Evolutionary conservation across 2,113 vertebrate genomes (phyloP).

Genomic region (Tylochromis polylepis): DNA sequence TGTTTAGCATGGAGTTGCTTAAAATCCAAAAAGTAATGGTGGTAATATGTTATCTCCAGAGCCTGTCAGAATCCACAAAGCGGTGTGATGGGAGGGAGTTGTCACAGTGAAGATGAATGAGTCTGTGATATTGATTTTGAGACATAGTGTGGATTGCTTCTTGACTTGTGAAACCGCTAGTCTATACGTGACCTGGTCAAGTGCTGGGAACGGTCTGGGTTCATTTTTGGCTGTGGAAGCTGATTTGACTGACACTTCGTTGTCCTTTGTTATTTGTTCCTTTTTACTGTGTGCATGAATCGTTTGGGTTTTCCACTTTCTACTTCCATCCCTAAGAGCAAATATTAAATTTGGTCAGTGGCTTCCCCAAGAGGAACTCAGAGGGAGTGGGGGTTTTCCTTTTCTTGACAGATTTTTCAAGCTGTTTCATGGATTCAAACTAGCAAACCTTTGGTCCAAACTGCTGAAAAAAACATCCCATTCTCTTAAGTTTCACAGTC

Average conservation of each 20-base stretch:
- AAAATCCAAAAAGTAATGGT: background rate
- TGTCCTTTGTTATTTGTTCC: background rate
- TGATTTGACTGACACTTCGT: background rate
- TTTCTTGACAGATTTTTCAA: background rate
- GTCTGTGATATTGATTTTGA: background rate
- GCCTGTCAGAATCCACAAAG: background rate
- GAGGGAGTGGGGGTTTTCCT: background rate
- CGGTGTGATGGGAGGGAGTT: background rate
- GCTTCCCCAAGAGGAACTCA: background rate
- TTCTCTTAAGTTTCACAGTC: background rate
- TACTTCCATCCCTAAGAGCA: background rate
- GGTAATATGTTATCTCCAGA: background rate
- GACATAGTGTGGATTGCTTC: background rate
- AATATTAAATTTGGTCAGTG: background rate
- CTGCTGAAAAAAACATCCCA: background rate
- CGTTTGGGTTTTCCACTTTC: accelerated
- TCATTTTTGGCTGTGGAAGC: background rate
- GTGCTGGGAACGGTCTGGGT: background rate
- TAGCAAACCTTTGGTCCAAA: background rate
- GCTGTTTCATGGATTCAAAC: background rate
- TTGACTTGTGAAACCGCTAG: background rate
- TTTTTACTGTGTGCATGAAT: background rate
- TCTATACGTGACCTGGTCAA: background rate
- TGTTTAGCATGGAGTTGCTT: background rate
- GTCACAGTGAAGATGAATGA: background rate